A percentile compares a stretch with the other conserved stretches of the same genome.
Evolutionary conservation across 2,797 vertebrate genomes (phyloP).

Genomic region (Labroides dimidiatus): DNA sequence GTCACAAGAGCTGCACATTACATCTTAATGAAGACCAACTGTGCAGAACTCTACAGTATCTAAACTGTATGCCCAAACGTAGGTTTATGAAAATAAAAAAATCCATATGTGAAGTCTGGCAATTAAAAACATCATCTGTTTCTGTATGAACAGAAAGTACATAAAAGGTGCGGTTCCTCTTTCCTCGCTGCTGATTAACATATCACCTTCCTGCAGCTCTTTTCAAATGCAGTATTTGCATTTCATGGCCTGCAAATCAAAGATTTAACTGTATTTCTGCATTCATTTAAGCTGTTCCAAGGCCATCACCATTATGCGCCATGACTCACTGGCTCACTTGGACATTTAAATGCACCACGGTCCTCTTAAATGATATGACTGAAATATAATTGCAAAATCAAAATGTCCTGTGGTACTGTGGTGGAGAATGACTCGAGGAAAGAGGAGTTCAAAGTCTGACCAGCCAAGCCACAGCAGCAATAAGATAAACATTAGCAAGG

Average conservation of each 20-base stretch:
- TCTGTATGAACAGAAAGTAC: no score
- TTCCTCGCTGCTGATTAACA: no score
- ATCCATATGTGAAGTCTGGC: no score
- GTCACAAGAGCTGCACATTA: no score
- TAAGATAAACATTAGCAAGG: neutral
- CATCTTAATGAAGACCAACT: no score
- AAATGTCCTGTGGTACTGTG: neutral
- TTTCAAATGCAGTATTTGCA: conserved; percentile 12
- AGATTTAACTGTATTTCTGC: neutral
- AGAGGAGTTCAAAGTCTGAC: neutral
- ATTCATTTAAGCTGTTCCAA: conserved; percentile 1
- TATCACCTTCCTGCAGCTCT: neutral
- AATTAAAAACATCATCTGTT: no score
- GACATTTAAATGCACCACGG: neutral
- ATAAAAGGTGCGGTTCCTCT: no score
- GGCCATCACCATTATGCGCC: neutral
- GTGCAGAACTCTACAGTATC: no score
- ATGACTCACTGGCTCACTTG: neutral
- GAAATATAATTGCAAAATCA: neutral
- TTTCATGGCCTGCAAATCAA: neutral
- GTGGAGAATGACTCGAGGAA: neutral
- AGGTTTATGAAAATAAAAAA: no score
- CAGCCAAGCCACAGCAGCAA: neutral
- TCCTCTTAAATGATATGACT: neutral
- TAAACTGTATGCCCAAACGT: no score